Conservation (phyloP, 2,888 invertebrate species). For the Stenoptilia bipunctidactyla region DNA sequence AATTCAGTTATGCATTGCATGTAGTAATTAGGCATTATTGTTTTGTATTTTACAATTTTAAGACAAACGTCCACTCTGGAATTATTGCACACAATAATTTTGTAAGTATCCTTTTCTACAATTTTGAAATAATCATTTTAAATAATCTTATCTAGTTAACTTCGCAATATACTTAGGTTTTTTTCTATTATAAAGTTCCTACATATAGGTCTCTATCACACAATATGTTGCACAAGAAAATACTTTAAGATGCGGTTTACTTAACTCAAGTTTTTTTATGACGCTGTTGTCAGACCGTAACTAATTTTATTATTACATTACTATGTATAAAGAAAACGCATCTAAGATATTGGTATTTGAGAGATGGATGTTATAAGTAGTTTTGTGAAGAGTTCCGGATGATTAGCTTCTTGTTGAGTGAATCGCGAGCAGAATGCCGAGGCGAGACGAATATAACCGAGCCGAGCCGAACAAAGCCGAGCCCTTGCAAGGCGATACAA, state of each 20-base stretch:
- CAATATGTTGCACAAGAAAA: background rate
- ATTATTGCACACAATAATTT: background rate
- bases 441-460: too few species aligned
- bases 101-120: background rate
- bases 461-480: too few species aligned
- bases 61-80: background rate
- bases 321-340: background rate
- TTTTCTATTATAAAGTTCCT: background rate
- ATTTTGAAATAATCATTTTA: background rate
- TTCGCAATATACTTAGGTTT: background rate
- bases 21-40: background rate
- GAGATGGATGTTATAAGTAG: background rate
- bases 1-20: background rate
- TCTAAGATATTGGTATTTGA: background rate
- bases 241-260: background rate
- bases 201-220: background rate
- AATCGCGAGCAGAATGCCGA: too few species aligned
- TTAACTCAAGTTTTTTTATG: background rate
- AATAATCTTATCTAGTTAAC: background rate
- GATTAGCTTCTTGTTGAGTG: too few species aligned
- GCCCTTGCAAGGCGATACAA: too few species aligned
- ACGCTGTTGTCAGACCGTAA: background rate
- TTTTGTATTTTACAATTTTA: too few species aligned
- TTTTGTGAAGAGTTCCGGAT: background rate
- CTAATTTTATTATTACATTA: conserved; percentile 1